Base-by-base conservation (phyloP, 2,113 vertebrate species). In the Dromaius novaehollandiae region DNA sequence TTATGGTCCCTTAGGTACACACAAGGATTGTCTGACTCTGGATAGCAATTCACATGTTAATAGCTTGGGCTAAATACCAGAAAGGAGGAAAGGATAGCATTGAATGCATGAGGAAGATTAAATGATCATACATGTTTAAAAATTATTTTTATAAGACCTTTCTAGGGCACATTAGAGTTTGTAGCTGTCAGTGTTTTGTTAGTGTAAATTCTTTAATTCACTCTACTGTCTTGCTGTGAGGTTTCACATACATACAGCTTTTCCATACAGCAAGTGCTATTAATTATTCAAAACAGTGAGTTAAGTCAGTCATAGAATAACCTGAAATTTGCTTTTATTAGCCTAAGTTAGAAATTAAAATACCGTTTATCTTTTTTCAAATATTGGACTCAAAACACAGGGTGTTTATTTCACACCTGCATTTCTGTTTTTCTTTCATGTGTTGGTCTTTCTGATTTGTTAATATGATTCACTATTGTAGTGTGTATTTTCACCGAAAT, bases 321-420 rank as follows among this genome's bases (percentile, higher is more conserved):
- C 78, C 30, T 46, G 40, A 13, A 63, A 51, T 90, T 86, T 84
- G 28, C 24, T 79, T 90, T 80, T 50, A 50, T 56, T 93, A 84
- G 16, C 60, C 20, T 50, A 66, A 92, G 28, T 82, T 90, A 46
- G 48, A 83, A 74, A 70, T 82, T 38, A 55, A 89, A 82, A 70
- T n/a, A 36, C 1, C 2, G 17, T 79, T 88, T 56, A 56, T 7
- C 20, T 90, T 20, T 61, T 68, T 83, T 91, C 13, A 78, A 90
- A 46, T 71, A 65, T 71, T 71, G 56, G 58, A 40, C 73, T 71
- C 25, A 55, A 89, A 80, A 42, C 60, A 66, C 6, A 63, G 75
- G 36, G 46, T 95, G 38, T 81, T 85, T 64, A 69, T 90, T 88
- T 89, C 66, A 87, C 21, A 66, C 89, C 82, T 96, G 85, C 32